phyloP scores from a whole-genome alignment of 2,113 vertebrate species.

The Labrus mixtus region DNA sequence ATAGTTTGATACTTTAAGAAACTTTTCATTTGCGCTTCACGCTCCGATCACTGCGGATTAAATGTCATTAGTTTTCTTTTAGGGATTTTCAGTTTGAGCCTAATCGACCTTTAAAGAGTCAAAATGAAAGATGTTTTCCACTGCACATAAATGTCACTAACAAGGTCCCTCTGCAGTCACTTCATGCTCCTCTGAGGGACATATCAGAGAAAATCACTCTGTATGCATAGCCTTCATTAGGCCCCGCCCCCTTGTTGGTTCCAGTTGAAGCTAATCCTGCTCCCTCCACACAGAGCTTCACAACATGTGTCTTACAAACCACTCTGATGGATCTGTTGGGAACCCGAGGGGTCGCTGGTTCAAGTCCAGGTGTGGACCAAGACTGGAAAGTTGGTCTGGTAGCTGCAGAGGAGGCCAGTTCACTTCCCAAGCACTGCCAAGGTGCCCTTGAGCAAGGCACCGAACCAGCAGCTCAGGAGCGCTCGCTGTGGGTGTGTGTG shows the following conservation, averaged over 20 bases:
- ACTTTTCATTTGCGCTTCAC: too few species aligned
- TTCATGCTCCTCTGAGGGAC: conserved; percentile 3
- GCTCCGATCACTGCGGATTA: neutral
- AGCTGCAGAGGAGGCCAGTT: too few species aligned
- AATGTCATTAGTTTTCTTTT: conserved; percentile 1
- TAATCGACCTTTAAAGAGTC: neutral
- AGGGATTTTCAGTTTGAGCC: neutral
- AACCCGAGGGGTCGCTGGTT: too few species aligned
- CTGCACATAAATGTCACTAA: neutral
- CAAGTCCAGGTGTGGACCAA: too few species aligned
- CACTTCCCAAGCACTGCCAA: too few species aligned
- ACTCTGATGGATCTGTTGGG: neutral
- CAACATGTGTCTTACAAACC: neutral
- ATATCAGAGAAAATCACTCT: too few species aligned
- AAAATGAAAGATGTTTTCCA: neutral
- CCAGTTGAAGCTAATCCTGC: neutral
- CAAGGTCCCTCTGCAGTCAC: neutral
- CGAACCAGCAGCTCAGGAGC: too few species aligned
- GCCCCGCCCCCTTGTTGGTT: neutral
- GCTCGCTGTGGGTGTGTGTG: too few species aligned
- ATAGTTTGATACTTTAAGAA: neutral
- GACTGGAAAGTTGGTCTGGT: too few species aligned
- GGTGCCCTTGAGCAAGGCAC: too few species aligned
- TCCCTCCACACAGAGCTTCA: neutral
- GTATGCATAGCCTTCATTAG: neutral